Base-by-base conservation (phyloP, 2,888 invertebrate species). In the Limenitis camilla region DNA sequence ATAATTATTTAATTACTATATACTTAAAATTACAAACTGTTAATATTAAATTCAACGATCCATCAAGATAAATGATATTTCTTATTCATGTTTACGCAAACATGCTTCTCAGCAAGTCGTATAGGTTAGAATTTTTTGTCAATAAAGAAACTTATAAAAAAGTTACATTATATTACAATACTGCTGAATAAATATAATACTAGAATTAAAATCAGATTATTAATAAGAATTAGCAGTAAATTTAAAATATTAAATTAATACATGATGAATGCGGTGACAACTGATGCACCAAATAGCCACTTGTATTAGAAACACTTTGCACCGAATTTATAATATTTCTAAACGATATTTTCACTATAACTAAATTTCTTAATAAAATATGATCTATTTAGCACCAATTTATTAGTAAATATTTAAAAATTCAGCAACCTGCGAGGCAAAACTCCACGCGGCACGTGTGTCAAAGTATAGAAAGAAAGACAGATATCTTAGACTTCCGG, bases 371-470 rank as follows among this genome's bases (percentile, higher is more conserved):
- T 55, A 55, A 28, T 44, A 52, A 58, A 65, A 63, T 68, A 59
- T 43, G 46, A 56, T 62, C 54, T 58, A 65, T 66, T 66, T 68
- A 68, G 49, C 70, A 76, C 71, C 41, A 68, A 66, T 63, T 67
- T 60, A 63, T 59, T 42, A 59, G 55, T 67, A 75, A 76, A 74
- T 69, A 69, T 67, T 53, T 52, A 69, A 74, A 72, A 69, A 69
- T 66, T 59, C 73, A 78, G 62, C 72, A 74, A 88, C 88, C 88
- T 88, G 87, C 86, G 88, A 68, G 82, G 78, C 61, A 77, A 81
- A 78, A 84, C 82, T 88, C 87, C 88, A 88, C 88, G 88, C 88
- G 82, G 82, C 87, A 87, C 88, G 88, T 86, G 86, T 85, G 84
- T 81, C 83, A 85, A 83, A 74, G 79, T 81, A 74, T 81, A 73